phyloP scores from a whole-genome alignment of 2,113 vertebrate species.

The Passerina amoena region DNA sequence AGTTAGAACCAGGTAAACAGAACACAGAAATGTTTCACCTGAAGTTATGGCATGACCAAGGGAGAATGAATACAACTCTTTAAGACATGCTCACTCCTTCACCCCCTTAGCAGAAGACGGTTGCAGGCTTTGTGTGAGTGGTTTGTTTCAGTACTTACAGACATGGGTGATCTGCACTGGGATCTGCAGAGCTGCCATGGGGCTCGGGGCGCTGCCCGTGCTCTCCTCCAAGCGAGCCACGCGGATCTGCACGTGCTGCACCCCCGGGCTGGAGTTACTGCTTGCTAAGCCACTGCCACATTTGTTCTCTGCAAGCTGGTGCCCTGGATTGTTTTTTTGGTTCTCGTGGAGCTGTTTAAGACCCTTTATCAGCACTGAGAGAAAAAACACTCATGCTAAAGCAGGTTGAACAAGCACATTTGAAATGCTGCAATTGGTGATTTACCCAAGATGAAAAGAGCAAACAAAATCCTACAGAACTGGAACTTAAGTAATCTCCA shows the following conservation, averaged over 20 bases:
- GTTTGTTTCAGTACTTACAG: slow-evolving; percentile 78
- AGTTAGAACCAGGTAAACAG: neutral
- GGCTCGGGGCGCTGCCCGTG: slow-evolving; percentile 71
- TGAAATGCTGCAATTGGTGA: slow-evolving; percentile 5
- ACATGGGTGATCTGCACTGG: slow-evolving; percentile 97
- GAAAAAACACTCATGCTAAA: slow-evolving; percentile 62
- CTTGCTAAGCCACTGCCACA: slow-evolving; percentile 75
- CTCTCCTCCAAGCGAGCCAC: slow-evolving; percentile 88
- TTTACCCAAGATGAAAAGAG: neutral
- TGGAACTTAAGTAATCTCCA: neutral
- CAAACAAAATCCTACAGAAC: neutral
- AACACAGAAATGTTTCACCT: neutral
- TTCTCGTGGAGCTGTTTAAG: slow-evolving; percentile 92
- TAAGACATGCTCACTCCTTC: neutral
- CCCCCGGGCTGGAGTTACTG: slow-evolving; percentile 74
- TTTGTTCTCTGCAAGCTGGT: slow-evolving; percentile 76
- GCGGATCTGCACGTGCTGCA: slow-evolving; percentile 87
- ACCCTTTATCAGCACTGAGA: slow-evolving; percentile 92
- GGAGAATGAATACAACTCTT: neutral
- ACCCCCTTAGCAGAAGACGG: neutral
- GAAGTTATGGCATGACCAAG: neutral
- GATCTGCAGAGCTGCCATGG: slow-evolving; percentile 91
- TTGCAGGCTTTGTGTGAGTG: neutral
- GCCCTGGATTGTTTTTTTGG: slow-evolving; percentile 76
- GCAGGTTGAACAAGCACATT: slow-evolving; percentile 23